phyloP scores from a whole-genome alignment of 2,797 vertebrate genomes.

The Anguilla marmorata region DNA sequence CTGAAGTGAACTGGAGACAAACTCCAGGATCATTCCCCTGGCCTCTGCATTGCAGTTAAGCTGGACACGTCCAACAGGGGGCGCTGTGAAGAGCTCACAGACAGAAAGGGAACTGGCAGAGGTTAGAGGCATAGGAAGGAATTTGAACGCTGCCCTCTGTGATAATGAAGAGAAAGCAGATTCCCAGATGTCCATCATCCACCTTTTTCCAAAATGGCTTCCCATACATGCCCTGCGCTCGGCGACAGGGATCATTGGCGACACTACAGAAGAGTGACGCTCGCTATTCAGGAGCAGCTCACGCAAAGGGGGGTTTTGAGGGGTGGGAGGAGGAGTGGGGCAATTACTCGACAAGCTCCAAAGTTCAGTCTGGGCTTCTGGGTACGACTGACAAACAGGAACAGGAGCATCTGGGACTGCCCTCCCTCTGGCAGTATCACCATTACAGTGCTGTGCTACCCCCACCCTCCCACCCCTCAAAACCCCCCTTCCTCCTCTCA shows the following conservation, averaged over 20 bases:
- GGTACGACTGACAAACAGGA: conserved; percentile 67
- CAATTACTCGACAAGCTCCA: background rate
- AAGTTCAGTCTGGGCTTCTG: conserved; percentile 35
- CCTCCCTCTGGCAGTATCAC: conserved; percentile 30
- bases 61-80: background rate
- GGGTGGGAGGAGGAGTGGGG: background rate
- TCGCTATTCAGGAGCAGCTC: background rate
- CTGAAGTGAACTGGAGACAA: background rate
- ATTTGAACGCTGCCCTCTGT: background rate
- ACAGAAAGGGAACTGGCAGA: background rate
- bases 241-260: background rate
- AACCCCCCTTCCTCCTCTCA: background rate
- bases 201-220: background rate
- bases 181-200: background rate
- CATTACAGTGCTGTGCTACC: conserved; percentile 36
- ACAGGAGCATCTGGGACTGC: conserved; percentile 60
- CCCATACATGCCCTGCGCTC: background rate
- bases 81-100: background rate
- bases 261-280: background rate
- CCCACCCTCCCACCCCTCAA: background rate
- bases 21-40: background rate
- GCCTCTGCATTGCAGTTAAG: background rate
- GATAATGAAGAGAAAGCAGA: background rate
- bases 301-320: too few species aligned
- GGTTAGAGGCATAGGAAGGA: background rate